phyloP scores from a whole-genome alignment of 2,113 vertebrate genomes.

The Amphiprion percula region DNA sequence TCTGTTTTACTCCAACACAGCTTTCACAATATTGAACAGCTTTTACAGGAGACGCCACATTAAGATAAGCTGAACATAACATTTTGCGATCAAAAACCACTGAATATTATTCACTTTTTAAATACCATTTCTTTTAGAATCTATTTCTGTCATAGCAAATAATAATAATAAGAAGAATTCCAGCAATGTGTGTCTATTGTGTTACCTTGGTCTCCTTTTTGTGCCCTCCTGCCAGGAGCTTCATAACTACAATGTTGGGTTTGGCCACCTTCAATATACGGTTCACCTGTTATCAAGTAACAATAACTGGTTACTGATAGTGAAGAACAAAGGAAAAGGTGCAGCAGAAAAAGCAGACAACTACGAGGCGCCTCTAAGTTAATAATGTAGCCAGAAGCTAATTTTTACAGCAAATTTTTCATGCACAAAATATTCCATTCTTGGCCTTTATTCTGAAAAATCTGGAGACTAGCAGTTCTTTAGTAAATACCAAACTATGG shows the following conservation, averaged over 20 bases:
- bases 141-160: neutral
- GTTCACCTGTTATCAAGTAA: conserved; percentile 86
- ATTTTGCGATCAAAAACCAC: too few species aligned
- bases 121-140: too few species aligned
- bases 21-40: neutral
- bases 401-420: too few species aligned
- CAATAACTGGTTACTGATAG: conserved; percentile 8
- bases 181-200: neutral
- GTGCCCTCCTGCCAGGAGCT: conserved; percentile 96
- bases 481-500: neutral
- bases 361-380: neutral
- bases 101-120: too few species aligned
- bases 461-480: too few species aligned
- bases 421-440: too few species aligned
- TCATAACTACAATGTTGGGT: conserved; percentile 98
- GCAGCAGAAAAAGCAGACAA: conserved; percentile 7
- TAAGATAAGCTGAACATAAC: too few species aligned
- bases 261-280: conserved; percentile 98
- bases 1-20: neutral
- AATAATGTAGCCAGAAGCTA: neutral
- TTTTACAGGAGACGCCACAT: neutral
- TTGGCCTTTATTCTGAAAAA: too few species aligned
- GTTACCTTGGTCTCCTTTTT: conserved; percentile 97
- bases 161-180: neutral
- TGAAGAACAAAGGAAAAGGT: neutral